Evolutionary conservation across 2,113 vertebrate species (phyloP).

Genomic region (Gila orcuttii): DNA sequence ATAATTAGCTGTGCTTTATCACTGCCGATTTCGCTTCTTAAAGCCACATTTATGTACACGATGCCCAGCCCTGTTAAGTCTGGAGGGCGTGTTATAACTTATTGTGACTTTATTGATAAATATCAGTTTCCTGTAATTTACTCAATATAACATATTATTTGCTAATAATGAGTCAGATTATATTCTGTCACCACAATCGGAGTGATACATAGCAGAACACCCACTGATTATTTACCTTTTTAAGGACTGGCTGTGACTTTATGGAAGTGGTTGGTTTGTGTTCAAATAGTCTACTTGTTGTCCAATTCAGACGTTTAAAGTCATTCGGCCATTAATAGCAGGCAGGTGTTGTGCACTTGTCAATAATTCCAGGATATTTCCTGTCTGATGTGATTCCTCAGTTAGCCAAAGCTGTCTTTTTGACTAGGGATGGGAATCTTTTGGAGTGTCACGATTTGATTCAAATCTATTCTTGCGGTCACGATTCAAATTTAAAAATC

Average conservation of each 20-base stretch:
- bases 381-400: background rate
- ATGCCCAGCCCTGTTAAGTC: slow-evolving; percentile 47
- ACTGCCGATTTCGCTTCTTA: slow-evolving; percentile 64
- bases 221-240: slow-evolving; percentile 6
- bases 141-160: slow-evolving; percentile 27
- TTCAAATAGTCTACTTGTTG: background rate
- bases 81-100: slow-evolving; percentile 43
- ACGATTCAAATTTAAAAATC: no score
- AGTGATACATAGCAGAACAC: slow-evolving; percentile 21
- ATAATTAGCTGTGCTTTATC: slow-evolving; percentile 73
- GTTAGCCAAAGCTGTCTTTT: background rate
- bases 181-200: slow-evolving; percentile 14
- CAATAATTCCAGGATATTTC: slow-evolving; percentile 5
- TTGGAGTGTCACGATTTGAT: no score
- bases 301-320: background rate
- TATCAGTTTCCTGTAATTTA: slow-evolving; percentile 49
- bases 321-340: slow-evolving; percentile 2
- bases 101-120: slow-evolving; percentile 34
- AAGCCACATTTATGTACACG: slow-evolving; percentile 43
- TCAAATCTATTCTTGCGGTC: no score
- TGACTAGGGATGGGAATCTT: background rate
- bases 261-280: background rate
- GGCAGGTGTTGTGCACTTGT: background rate
- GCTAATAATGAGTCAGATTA: slow-evolving; percentile 33
- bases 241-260: background rate